Base-by-base conservation (phyloP, 1,140 invertebrate genomes). In the Drosophila baimaii region DNA sequence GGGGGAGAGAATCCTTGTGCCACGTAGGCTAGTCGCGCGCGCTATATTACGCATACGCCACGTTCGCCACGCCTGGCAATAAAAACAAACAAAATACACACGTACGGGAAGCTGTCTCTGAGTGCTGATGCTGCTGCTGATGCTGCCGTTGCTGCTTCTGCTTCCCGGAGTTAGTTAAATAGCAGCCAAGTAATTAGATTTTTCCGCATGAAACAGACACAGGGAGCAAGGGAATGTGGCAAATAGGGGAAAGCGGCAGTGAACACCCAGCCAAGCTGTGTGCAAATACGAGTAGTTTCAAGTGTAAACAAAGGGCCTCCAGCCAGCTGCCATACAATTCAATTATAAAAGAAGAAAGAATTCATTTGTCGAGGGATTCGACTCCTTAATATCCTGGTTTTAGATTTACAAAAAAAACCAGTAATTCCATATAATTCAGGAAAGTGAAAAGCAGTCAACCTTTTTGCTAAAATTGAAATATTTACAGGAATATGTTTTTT, bases 111-210 rank as follows among this genome's bases (percentile, higher is more conserved):
- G 62, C 59, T 72, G 52, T 77, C 66, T 77, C 66, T 47, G 58
- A 31, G 41, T 41, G 25, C 51, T 44, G 27, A 27, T 52, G 49
- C 29, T 37, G 35, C 35, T 33, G 29, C 6, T 9, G 27, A 12
- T 57, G 13, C 41, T 55, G 31, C 10, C 21, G 23, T 5, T 44
- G 15, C 27, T 56, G 17, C n/a, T 52, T 35, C 39, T 51, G 49
- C 61, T 76, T 15, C 23, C 31, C 37, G 21, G 47, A 77, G 82
- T 81, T 85, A 85, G 82, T 77, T 79, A 88, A 88, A 79, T 80
- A 88, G 70, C 75, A 77, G 66, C 74, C 81, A 81, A 85, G 84
- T 89, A 89, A 89, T 89, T 89, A 90, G 85, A 89, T 89, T 90
- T 89, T 89, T 90, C 69, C 85, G 72, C 84, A 90, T 75, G 73